Percentiles rank a stretch among this genome's conserved stretches.
Evolutionary conservation across 2,797 vertebrate species (phyloP).

Genomic region (Anableps anableps): DNA sequence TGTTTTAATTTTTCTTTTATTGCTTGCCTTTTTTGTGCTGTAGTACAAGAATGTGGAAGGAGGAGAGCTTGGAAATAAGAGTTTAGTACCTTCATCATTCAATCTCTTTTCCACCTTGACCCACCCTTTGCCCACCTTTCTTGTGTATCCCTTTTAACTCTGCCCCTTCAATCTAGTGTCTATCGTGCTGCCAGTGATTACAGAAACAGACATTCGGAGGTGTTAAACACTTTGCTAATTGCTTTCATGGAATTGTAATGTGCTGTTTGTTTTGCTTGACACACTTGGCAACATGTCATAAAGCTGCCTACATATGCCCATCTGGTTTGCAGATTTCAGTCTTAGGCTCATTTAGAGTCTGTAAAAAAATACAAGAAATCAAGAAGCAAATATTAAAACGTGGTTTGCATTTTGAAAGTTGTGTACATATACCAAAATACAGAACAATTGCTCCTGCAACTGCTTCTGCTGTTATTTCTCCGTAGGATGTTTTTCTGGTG

Average conservation of each 20-base stretch:
- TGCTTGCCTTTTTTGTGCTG: not conserved
- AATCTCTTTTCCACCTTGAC: not conserved
- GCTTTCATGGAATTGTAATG: constrained; percentile 49
- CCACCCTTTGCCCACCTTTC: not conserved
- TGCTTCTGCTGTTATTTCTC: not conserved
- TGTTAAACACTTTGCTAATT: constrained; percentile 64
- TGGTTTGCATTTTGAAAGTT: constrained; percentile 15
- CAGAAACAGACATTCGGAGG: constrained; percentile 45
- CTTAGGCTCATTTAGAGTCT: constrained; percentile 28
- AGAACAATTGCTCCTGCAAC: constrained; percentile 2
- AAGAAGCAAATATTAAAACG: constrained; percentile 18
- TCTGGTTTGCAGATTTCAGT: constrained; percentile 46
- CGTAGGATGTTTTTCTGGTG: constrained; percentile 10
- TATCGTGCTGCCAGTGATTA: constrained; percentile 48
- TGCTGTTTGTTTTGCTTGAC: constrained; percentile 61
- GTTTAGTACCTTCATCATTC: not conserved
- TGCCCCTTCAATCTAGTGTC: constrained; percentile 32
- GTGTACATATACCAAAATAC: not conserved
- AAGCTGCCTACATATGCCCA: constrained; percentile 48
- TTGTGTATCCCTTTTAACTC: constrained; percentile 9
- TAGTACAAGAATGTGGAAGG: not conserved
- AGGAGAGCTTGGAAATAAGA: not conserved
- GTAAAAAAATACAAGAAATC: constrained; percentile 24
- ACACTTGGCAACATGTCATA: constrained; percentile 65
- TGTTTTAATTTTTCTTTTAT: not conserved